Conservation (phyloP, 2,113 vertebrate species). For the Rana temporaria region DNA sequence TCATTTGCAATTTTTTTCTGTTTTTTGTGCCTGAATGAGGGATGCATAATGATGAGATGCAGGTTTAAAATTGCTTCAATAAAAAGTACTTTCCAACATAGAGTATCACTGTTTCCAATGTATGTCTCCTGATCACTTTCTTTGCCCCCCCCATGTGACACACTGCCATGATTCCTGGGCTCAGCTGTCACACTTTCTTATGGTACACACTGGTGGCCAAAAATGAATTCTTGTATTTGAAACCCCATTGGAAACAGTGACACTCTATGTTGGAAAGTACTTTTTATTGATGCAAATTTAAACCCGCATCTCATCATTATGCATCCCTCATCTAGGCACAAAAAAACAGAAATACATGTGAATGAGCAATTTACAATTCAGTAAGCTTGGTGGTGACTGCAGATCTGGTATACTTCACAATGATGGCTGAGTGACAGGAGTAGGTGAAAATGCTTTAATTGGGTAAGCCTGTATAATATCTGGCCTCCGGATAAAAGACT, state of each 20-base stretch:
- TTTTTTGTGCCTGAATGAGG: conserved; percentile 40
- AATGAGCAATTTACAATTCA: conserved; percentile 50
- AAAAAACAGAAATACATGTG: conserved; percentile 30
- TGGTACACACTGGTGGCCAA: too few relatives aligned
- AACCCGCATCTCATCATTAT: conserved; percentile 30
- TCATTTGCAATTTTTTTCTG: conserved; percentile 22
- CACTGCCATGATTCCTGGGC: too few relatives aligned
- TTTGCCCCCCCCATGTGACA: too few relatives aligned
- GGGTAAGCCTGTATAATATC: conserved; percentile 56
- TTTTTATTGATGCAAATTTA: conserved; percentile 1
- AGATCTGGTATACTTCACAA: conserved; percentile 54
- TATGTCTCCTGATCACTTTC: too few relatives aligned
- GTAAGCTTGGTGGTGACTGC: conserved; percentile 53
- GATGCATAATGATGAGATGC: conserved; percentile 35
- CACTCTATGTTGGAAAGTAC: background rate
- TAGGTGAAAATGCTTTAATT: conserved; percentile 58
- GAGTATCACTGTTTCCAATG: background rate
- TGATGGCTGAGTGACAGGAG: conserved; percentile 54
- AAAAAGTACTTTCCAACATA: background rate
- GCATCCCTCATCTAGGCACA: conserved; percentile 36
- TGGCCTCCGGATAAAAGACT: conserved; percentile 55
- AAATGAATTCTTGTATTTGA: background rate
- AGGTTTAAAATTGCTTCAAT: background rate
- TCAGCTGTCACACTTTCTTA: too few relatives aligned
- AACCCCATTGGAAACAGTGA: background rate